Evolutionary conservation across 1,140 invertebrate genomes (phyloP).

Genomic region (Zophobas atratus): DNA sequence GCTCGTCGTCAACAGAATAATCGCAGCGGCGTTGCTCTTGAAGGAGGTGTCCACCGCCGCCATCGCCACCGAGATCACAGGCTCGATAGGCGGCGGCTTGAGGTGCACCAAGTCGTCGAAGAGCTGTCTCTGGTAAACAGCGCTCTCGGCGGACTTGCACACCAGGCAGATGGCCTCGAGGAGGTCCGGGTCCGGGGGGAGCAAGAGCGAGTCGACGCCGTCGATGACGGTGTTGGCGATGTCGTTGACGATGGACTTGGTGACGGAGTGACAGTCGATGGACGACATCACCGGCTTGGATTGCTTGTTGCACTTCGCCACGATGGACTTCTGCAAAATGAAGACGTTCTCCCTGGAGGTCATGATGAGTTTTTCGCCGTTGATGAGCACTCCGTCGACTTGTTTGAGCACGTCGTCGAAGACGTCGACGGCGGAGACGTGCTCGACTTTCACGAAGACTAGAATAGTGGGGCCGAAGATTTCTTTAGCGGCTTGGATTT

Average conservation of each 20-base stretch:
- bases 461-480: conserved; percentile 57
- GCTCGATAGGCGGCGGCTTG: conserved; percentile 58
- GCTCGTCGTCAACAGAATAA: conserved; percentile 34
- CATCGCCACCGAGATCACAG: conserved; percentile 58
- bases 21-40: conserved; percentile 71
- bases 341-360: conserved; percentile 90
- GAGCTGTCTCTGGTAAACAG: conserved; percentile 83
- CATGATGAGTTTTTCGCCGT: conserved; percentile 82
- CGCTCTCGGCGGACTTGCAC: conserved; percentile 83
- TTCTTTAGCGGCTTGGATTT: not conserved
- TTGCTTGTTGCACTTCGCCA: conserved; percentile 79
- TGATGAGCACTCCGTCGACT: conserved; percentile 84
- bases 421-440: conserved; percentile 81
- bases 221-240: conserved; percentile 83
- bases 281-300: conserved; percentile 53
- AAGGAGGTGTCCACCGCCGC: conserved; percentile 71
- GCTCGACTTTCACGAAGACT: conserved; percentile 80
- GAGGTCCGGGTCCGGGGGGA: conserved; percentile 66
- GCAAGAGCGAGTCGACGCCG: conserved; percentile 81
- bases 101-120: conserved; percentile 78
- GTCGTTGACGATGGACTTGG: conserved; percentile 79
- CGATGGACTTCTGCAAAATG: conserved; percentile 88
- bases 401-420: conserved; percentile 81
- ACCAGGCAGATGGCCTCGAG: conserved; percentile 46
- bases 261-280: conserved; percentile 57